Evolutionary conservation across 2,888 invertebrate genomes (phyloP), one percentile per base, ranked within the genome.

Genomic region (Acronicta alni): DNA sequence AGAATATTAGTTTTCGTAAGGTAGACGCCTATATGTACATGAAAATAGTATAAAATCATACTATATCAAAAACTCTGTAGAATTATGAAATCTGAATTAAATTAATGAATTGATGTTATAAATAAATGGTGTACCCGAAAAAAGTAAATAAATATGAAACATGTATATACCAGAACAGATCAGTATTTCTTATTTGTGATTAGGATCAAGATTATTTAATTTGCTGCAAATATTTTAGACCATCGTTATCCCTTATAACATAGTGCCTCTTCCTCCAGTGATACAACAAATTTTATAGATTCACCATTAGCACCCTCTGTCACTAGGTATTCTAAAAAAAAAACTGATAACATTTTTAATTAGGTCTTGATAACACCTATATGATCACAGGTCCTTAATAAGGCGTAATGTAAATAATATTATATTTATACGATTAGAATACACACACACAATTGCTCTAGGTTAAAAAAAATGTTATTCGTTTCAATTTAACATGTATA

Each of bases 401-500:
- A 75, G 60, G 56, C 57, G 42, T 76, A 59, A 55, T 89, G 85
- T 86, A 86, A 78, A 86, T 87, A 78, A 69, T 55, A 61, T 64
- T 67, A 76, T 80, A 78, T 83, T 77, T 81, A 80, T 83, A 83
- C 79, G 74, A 79, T 72, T 80, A 85, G 78, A 68, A 62, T 79
- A 82, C 75, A 80, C 54, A 72, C 66, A 79, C 67, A 72, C 75
- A 66, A 77, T 72, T 71, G 75, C 64, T 74, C 76, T 84, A 84
- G 30, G 82, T 77, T 79, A 62, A 70, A 75, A 71, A 74, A 79
- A 76, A 78, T 72, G 64, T 75, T 79, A 79, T 79, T 81, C 57
- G 57, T 79, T 85, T 84, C 77, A 72, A 83, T 75, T 81, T 81
- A 76, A 72, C 68, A 78, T 77, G 66, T 83, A 79, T 81, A 83